These are phyloP conservation scores for Temnopleurus reevesii DNA, from an alignment of 53 echinoderm and acorn worm species.

Conservation along the genomic window DNA sequence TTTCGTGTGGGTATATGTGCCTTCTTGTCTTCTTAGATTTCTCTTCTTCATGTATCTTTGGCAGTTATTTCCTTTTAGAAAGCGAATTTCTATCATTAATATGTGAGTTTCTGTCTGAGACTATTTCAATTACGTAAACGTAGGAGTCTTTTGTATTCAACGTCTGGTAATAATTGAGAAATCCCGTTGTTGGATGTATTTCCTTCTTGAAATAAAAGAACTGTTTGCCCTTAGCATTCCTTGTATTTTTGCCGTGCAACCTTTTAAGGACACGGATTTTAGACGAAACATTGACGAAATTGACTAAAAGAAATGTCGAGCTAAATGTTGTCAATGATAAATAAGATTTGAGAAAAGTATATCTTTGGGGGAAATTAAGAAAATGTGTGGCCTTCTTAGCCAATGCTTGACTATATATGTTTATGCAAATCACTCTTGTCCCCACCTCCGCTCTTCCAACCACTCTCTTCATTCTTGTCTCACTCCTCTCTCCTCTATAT, in stretches of 20 bases:
- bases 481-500: too few relatives aligned
- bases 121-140: neutral
- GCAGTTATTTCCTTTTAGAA: neutral
- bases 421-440: too few relatives aligned
- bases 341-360: too few relatives aligned
- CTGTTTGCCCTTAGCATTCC: neutral
- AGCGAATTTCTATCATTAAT: neutral
- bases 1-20: neutral
- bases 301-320: too few relatives aligned
- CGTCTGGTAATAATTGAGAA: neutral
- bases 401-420: too few relatives aligned
- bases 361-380: too few relatives aligned
- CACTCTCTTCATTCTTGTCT: too few relatives aligned
- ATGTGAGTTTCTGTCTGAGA: neutral
- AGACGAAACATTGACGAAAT: too few relatives aligned
- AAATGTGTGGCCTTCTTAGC: too few relatives aligned
- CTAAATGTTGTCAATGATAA: too few relatives aligned
- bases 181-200: neutral
- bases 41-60: neutral
- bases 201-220: neutral
- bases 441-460: too few relatives aligned
- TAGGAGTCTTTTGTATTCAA: neutral
- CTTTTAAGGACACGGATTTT: constrained; percentile 41
- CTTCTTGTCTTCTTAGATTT: neutral
- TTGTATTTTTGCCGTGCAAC: neutral